A percentile compares a stretch with the other conserved stretches of the same genome.
Evolutionary conservation across 2,797 vertebrate species (phyloP).

Genomic region (Hoplostethus atlanticus): DNA sequence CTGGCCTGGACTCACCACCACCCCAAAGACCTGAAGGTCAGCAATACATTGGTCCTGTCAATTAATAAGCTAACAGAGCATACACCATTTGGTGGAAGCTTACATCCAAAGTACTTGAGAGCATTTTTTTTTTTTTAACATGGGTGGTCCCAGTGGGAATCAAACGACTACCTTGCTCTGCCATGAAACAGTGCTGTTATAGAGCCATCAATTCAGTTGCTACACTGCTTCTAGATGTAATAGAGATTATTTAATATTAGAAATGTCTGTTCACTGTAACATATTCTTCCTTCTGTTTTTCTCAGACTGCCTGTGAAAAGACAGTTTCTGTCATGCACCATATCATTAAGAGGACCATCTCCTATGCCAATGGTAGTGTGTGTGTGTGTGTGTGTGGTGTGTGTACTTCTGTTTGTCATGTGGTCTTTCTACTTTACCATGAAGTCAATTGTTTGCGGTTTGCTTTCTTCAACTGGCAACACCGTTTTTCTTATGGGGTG

Average conservation of each 20-base stretch:
- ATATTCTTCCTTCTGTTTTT: conserved; percentile 29
- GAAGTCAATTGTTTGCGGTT: conserved; percentile 7
- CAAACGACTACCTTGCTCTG: background rate
- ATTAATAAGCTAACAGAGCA: background rate
- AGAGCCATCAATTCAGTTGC: background rate
- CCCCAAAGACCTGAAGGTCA: conserved; percentile 94
- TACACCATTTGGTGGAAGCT: background rate
- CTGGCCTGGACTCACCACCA: conserved; percentile 96
- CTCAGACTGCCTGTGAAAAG: conserved; percentile 95
- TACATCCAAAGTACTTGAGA: no score
- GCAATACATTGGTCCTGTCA: background rate
- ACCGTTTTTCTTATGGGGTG: background rate
- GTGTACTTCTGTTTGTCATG: conserved; percentile 3
- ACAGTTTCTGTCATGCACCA: conserved; percentile 96
- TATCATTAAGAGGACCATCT: conserved; percentile 94
- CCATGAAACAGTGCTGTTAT: background rate
- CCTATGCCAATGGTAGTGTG: conserved; percentile 87
- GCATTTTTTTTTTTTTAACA: no score
- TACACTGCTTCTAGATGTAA: background rate
- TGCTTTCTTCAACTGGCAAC: conserved; percentile 8
- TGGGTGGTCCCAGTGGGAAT: no score
- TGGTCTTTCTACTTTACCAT: conserved; percentile 10
- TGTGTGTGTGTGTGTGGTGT: conserved; percentile 31
- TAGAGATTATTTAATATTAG: background rate
- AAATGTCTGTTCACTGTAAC: conserved; percentile 3